These are phyloP conservation scores for Sphyrna mokarran DNA, from an alignment of 2,113 vertebrate species.

Conservation along the genomic window DNA sequence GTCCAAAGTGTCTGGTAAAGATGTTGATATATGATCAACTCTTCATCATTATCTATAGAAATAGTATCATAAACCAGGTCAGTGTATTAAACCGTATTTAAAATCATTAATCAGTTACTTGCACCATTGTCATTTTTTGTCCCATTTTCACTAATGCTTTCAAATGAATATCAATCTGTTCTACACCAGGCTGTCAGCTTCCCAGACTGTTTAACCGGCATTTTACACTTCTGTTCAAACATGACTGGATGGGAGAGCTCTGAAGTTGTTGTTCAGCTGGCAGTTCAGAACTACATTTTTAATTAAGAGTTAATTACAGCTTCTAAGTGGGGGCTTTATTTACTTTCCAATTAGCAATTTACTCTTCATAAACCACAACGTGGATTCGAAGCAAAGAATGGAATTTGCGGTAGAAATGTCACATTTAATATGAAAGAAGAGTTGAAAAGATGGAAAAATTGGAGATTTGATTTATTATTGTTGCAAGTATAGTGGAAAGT, in stretches of 20 bases:
- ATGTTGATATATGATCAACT: conserved; percentile 14
- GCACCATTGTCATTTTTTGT: background rate
- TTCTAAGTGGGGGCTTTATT: background rate
- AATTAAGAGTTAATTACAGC: background rate
- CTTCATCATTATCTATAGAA: background rate
- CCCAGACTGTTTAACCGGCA: background rate
- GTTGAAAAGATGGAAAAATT: background rate
- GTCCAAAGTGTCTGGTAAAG: background rate
- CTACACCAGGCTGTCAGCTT: background rate
- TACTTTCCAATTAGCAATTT: background rate
- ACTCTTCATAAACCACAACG: background rate
- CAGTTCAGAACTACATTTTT: background rate
- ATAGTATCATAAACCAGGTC: conserved; percentile 6
- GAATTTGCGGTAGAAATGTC: background rate
- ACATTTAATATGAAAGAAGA: background rate
- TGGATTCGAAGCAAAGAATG: background rate
- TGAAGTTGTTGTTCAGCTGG: background rate
- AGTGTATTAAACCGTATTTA: background rate
- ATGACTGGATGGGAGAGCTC: background rate
- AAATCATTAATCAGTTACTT: conserved; percentile 18
- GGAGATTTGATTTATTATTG: background rate
- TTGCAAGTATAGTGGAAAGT: too few species aligned
- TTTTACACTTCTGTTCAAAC: background rate
- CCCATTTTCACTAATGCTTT: background rate
- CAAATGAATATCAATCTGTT: background rate